These are phyloP conservation scores for Pachliopta kotzebuea DNA, from an alignment of 2,888 invertebrate species.

Conservation along the genomic window DNA sequence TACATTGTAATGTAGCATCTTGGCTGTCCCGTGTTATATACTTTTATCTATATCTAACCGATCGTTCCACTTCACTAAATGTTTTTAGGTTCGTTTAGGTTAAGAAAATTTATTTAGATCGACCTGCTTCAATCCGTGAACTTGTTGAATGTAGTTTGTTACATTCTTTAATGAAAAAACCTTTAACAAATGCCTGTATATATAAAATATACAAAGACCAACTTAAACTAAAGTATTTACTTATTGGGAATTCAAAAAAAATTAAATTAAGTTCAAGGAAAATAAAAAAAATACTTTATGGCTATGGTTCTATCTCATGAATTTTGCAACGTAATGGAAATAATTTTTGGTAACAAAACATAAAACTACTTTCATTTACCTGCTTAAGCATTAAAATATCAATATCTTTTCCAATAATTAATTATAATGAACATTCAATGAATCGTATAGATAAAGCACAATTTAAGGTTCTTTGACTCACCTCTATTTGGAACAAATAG, in stretches of 20 bases:
- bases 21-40: constrained; percentile 35
- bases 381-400: not conserved
- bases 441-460: not conserved
- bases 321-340: too few relatives aligned
- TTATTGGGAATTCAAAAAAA: too few relatives aligned
- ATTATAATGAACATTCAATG: not conserved
- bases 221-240: too few relatives aligned
- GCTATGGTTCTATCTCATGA: too few relatives aligned
- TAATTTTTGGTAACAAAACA: too few relatives aligned
- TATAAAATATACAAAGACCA: too few relatives aligned
- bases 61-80: constrained; percentile 18
- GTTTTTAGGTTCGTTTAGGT: not conserved
- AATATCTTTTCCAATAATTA: not conserved
- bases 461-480: constrained; percentile 10
- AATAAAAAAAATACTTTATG: too few relatives aligned
- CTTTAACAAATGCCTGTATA: too few relatives aligned
- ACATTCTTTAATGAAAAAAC: too few relatives aligned
- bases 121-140: not conserved
- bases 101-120: not conserved
- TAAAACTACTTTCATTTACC: too few relatives aligned
- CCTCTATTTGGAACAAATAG: constrained; percentile 4
- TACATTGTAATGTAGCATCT: constrained; percentile 44
- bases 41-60: constrained; percentile 16
- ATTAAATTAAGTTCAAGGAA: too few relatives aligned
- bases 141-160: not conserved